Evolutionary conservation across 2,888 invertebrate species (phyloP), one percentile per base, ranked within the genome.

Genomic region (Cecidostiba fungosa): DNA sequence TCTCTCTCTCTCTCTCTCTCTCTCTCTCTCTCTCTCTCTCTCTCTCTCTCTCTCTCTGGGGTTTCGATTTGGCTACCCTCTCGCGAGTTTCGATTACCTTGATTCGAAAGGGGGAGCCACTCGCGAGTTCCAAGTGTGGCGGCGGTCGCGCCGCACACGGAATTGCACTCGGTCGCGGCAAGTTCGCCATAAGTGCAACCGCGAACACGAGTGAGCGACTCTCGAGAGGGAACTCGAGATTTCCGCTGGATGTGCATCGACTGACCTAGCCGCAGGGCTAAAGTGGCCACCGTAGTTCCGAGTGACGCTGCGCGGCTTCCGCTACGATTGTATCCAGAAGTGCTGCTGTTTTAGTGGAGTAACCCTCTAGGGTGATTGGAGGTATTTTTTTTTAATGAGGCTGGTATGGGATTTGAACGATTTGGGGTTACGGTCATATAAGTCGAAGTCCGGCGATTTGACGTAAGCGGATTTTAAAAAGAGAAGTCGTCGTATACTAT

Each of bases 251-350:
- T 77, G 26, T 50, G 36, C 32, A 50, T 76, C 29, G 62, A 79
- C 47, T 54, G 36, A 29, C 76, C n/a, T n/a, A 19, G 39, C 72
- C 72, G 32, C 72, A 23, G 39, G n/a, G 50, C 54, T 43, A 82
- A 77, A 85, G 80, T 85, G 82, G 82, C 77, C 66, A 47, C n/a
- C n/a, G 54, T 77, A 72, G 80, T 85, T 81, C 82, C 77, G 77
- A 72, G 82, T 78, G 74, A 78, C 74, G 77, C 80, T 80, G 47
- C 83, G 36, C 83, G 54, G 83, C 66, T 83, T 86, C 82, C 77
- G 82, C 54, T 73, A 77, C 36, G 39, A 14, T 0, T 66, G 66
- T 26, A 26, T 29, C 26, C 3, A 16, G 66, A 26, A 66, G n/a
- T 66, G n/a, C 12, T 26, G 16, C 66, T 66, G 66, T 66, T 66